phyloP scores from a whole-genome alignment of 2,113 vertebrate species.

The Isichthys henryi region DNA sequence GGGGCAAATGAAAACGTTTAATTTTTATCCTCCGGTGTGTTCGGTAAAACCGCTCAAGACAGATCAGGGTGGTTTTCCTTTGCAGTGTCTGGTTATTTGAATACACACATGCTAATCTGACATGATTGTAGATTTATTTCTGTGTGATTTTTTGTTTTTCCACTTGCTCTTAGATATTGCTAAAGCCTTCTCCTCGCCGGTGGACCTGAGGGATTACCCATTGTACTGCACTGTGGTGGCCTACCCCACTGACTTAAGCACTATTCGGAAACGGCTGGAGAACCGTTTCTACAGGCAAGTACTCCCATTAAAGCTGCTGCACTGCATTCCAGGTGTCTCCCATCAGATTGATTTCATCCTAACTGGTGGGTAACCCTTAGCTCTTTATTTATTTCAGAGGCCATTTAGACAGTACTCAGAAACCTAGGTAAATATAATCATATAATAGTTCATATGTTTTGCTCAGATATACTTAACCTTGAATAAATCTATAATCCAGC shows the following conservation, averaged over 20 bases:
- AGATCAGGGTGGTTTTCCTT: no score
- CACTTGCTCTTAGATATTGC: constrained; percentile 71
- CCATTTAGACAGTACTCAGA: background rate
- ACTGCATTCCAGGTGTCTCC: background rate
- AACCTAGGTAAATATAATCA: background rate
- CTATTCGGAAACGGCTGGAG: constrained; percentile 82
- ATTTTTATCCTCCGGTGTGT: background rate
- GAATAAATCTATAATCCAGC: background rate
- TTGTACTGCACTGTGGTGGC: constrained; percentile 94
- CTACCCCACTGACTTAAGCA: constrained; percentile 91
- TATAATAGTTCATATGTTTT: background rate
- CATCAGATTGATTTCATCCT: background rate
- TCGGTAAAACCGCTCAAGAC: no score
- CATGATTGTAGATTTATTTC: background rate
- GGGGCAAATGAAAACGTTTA: background rate
- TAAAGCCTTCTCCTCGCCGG: constrained; percentile 83
- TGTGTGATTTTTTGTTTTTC: background rate
- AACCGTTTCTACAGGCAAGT: constrained; percentile 87
- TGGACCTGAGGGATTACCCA: constrained; percentile 89
- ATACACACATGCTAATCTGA: background rate
- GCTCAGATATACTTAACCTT: background rate
- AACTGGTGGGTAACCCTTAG: background rate
- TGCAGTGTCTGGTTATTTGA: background rate
- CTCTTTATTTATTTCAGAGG: background rate
- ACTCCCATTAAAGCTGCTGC: background rate